Evolutionary conservation across 2,888 invertebrate species (phyloP).

Genomic region (Aphodius sticticus): DNA sequence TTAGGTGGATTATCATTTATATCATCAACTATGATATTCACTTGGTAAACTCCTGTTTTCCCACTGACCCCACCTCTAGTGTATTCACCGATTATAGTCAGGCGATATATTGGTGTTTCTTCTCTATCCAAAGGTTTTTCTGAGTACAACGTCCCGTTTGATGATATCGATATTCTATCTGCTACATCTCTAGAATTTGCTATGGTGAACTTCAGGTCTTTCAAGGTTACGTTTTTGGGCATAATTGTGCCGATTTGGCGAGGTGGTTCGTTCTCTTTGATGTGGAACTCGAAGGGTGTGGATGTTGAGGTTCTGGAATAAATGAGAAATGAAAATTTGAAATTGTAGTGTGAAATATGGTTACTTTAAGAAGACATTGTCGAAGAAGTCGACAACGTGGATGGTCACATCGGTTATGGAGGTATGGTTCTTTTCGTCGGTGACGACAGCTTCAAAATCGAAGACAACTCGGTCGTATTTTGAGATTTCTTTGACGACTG

Average conservation of each 20-base stretch:
- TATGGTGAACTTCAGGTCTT: slow-evolving; percentile 72
- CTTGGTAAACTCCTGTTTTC: slow-evolving; percentile 80
- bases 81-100: slow-evolving; percentile 83
- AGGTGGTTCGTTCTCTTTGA: slow-evolving; percentile 78
- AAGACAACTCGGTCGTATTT: slow-evolving; percentile 75
- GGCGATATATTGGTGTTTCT: slow-evolving; percentile 72
- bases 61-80: slow-evolving; percentile 73
- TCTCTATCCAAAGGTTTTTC: slow-evolving; percentile 81
- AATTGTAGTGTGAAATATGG: slow-evolving; percentile 57
- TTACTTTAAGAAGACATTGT: slow-evolving; percentile 72
- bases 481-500: slow-evolving; percentile 78
- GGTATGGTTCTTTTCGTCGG: slow-evolving; percentile 67
- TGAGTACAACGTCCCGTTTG: slow-evolving; percentile 82
- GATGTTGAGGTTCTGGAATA: slow-evolving; percentile 65
- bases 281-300: slow-evolving; percentile 76
- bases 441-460: slow-evolving; percentile 85
- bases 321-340: background rate
- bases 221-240: slow-evolving; percentile 60
- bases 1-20: slow-evolving; percentile 88
- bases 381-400: slow-evolving; percentile 81
- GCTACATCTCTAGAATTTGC: slow-evolving; percentile 85
- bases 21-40: slow-evolving; percentile 81
- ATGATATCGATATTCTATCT: slow-evolving; percentile 79
- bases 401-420: slow-evolving; percentile 85
- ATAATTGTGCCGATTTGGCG: slow-evolving; percentile 77